Evolutionary conservation across 2,797 vertebrate genomes (phyloP), one percentile per base, ranked within the genome.

Genomic region (Anabas testudineus): DNA sequence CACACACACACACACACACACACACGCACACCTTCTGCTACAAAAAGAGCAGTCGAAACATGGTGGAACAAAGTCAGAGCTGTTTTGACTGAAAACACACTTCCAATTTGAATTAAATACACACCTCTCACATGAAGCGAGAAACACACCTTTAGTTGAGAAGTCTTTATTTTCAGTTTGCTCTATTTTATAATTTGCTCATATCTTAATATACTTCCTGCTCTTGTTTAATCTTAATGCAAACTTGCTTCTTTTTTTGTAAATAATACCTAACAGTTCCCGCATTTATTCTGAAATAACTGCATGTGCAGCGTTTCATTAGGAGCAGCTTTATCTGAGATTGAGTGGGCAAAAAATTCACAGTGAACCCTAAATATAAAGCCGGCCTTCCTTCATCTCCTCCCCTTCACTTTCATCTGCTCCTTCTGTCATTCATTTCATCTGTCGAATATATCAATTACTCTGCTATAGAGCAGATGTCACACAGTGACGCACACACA

Each of bases 391-490:
- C 14, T 26, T 49, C 22, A n/a, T 9, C 39, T 66, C 46, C 66
- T 21, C 4, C 66, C 51, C 14, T 24, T 37, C 39, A 24, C 67
- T 56, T 49, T 28, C 36, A 39, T 18, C 24, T 18, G 39, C 34
- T 36, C 42, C 65, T 24, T 18, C 39, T 65, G 42, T 69, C 71
- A 67, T 76, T 28, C 51, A 74, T 71, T 70, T 71, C 76, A 80
- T 69, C 74, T 82, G 69, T 73, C 89, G 87, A 92, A 89, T 90
- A 87, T 91, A 87, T 93, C 92, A 94, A 92, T 95, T 94, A 93
- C 91, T 90, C 80, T 88, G 74, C 59, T 90, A 89, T 91, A 85
- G 93, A 87, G 86, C 89, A 92, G 83, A 86, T 93, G 91, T 94
- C 89, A 86, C 88, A 92, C 92, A 88, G 91, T 92, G 88, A 80